A percentile compares a stretch with the other conserved stretches of the same genome.
Conservation (phyloP, 2,113 vertebrate genomes). For the Erpornis zantholeuca region DNA sequence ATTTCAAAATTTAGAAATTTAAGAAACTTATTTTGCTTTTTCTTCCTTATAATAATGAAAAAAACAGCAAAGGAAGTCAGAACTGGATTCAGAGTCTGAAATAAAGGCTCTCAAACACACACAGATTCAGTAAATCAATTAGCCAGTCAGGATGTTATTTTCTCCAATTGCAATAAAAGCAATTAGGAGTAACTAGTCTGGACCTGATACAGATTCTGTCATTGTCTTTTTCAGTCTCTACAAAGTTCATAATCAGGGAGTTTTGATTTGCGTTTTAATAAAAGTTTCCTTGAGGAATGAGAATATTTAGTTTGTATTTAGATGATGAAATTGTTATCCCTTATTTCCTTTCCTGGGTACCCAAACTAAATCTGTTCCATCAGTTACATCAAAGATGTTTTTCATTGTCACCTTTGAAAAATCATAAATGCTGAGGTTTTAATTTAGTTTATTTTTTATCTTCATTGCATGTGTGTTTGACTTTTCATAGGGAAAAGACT, state of each 20-base stretch:
- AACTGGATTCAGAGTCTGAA: neutral
- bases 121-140: neutral
- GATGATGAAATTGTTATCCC: neutral
- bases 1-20: neutral
- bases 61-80: neutral
- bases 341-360: neutral
- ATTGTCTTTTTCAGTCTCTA: neutral
- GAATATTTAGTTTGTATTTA: neutral
- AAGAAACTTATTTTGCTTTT: neutral
- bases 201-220: neutral
- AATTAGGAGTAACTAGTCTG: neutral
- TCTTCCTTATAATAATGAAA: neutral
- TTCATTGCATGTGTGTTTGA: neutral
- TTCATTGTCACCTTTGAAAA: neutral
- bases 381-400: neutral
- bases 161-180: neutral
- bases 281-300: neutral
- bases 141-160: neutral
- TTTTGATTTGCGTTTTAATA: neutral
- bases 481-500: neutral
- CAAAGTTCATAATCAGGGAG: neutral
- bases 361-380: neutral
- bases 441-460: neutral
- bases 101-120: neutral
- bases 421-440: neutral